These are phyloP conservation scores for Dissostichus mawsoni DNA, from an alignment of 2,113 vertebrate genomes.

Conservation along the genomic window DNA sequence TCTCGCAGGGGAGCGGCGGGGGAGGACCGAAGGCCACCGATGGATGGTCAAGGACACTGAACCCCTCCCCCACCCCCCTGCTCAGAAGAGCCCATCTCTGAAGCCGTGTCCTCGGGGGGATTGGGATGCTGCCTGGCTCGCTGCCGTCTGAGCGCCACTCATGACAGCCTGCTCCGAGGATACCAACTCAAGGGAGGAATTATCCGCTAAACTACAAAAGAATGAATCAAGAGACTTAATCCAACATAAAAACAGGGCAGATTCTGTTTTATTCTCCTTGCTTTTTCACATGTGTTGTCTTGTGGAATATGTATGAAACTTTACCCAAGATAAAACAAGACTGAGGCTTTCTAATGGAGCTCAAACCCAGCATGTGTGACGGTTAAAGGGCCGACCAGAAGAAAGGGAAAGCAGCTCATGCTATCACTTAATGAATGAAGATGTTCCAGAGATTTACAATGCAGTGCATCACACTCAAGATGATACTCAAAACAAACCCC, in stretches of 20 bases:
- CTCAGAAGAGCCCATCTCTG: constrained; percentile 65
- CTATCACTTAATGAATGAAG: constrained; percentile 43
- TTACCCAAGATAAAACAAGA: background rate
- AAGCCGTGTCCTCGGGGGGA: constrained; percentile 68
- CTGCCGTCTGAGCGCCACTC: constrained; percentile 37
- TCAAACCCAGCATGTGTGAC: background rate
- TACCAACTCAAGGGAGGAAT: constrained; percentile 47
- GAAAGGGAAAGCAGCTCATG: background rate
- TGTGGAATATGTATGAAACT: constrained; percentile 5
- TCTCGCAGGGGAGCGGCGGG: constrained; percentile 64
- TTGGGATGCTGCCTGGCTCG: constrained; percentile 70
- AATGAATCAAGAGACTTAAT: constrained; percentile 26
- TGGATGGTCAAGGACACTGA: constrained; percentile 85
- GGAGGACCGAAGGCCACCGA: constrained; percentile 79
- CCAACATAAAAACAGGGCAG: background rate
- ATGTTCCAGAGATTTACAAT: constrained; percentile 43
- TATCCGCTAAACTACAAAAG: constrained; percentile 41
- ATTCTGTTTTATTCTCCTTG: background rate
- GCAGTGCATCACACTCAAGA: constrained; percentile 27
- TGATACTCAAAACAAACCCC: constrained; percentile 47
- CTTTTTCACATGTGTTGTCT: background rate
- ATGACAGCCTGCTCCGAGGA: constrained; percentile 54
- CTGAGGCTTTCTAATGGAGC: constrained; percentile 25
- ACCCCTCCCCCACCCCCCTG: constrained; percentile 62
- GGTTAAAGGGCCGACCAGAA: constrained; percentile 5